Conservation (phyloP, 2,888 invertebrate genomes). For the Cerceris ruficornis region DNA sequence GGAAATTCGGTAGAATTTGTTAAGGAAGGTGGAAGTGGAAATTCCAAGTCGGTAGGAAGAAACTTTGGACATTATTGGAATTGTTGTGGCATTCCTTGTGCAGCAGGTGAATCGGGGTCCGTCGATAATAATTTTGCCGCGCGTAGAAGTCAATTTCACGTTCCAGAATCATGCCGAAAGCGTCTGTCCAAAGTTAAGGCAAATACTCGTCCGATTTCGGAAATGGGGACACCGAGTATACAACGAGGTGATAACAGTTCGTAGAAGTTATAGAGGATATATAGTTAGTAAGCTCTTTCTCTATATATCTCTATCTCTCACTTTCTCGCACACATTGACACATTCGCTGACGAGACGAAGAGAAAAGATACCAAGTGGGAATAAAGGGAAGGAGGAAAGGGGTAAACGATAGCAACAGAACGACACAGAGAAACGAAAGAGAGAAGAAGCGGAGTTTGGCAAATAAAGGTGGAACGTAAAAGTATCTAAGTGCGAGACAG, state of each 20-base stretch:
- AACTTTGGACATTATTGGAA: conserved; percentile 53
- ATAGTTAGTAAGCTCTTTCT: conserved; percentile 54
- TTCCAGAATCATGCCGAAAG: conserved; percentile 34
- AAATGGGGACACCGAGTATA: conserved; percentile 58
- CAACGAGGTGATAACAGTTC: conserved; percentile 60
- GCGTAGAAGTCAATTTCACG: conserved; percentile 58
- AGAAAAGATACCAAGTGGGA: conserved; percentile 6
- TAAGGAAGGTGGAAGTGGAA: conserved; percentile 10
- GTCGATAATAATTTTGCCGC: conserved; percentile 52
- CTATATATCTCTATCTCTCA: too few species aligned
- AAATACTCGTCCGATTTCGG: conserved; percentile 42
- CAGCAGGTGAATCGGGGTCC: conserved; percentile 17
- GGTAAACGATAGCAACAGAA: background rate
- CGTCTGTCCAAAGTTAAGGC: conserved; percentile 38
- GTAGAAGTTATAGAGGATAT: conserved; percentile 51
- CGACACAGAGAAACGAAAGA: conserved; percentile 11
- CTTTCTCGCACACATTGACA: too few species aligned
- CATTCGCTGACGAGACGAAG: too few species aligned
- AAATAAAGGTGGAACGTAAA: conserved; percentile 36
- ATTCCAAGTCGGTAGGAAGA: conserved; percentile 15
- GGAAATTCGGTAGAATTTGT: conserved; percentile 16
- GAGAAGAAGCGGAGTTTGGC: conserved; percentile 6
- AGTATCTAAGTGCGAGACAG: conserved; percentile 14
- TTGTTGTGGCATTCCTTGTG: conserved; percentile 32
- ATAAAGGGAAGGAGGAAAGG: background rate